Percentiles rank a stretch among this genome's conserved stretches.
Conservation (phyloP, 2,797 vertebrate species). For the Hoplostethus mediterraneus region DNA sequence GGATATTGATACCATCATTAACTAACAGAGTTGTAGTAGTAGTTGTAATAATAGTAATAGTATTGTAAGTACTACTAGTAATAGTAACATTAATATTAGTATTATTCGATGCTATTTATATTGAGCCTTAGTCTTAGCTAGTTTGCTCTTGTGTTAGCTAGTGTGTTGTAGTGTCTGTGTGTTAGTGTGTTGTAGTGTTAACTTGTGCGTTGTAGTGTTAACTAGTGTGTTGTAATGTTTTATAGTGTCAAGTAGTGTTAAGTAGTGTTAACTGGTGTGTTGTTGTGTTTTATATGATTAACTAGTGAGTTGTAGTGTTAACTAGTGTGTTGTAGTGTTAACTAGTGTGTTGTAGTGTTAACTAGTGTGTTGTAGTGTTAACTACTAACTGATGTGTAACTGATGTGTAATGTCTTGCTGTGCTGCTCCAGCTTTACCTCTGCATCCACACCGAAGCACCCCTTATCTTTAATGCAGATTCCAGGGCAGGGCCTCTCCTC, state of each 20-base stretch:
- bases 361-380: conserved; percentile 16
- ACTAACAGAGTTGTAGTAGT: no score
- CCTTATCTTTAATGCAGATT: conserved; percentile 82
- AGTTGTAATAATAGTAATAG: no score
- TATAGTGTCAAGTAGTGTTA: neutral
- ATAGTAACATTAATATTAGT: no score
- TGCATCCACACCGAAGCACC: conserved; percentile 53
- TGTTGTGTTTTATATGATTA: conserved; percentile 46
- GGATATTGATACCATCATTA: no score
- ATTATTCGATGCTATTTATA: no score
- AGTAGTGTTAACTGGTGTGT: conserved; percentile 22
- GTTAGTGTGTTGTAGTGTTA: no score
- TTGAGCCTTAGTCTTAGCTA: no score
- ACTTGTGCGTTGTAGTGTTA: no score
- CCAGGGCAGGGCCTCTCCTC: conserved; percentile 73
- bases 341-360: conserved; percentile 37
- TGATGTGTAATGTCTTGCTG: conserved; percentile 36
- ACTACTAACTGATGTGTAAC: conserved; percentile 31
- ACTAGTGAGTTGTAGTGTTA: conserved; percentile 16
- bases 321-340: conserved; percentile 22
- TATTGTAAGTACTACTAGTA: no score
- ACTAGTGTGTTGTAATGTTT: no score
- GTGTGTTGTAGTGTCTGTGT: no score
- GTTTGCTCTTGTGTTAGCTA: no score
- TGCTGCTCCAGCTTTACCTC: conserved; percentile 37